These are phyloP conservation scores for Sebastes umbrosus DNA, from an alignment of 2,797 vertebrate species.

Conservation along the genomic window DNA sequence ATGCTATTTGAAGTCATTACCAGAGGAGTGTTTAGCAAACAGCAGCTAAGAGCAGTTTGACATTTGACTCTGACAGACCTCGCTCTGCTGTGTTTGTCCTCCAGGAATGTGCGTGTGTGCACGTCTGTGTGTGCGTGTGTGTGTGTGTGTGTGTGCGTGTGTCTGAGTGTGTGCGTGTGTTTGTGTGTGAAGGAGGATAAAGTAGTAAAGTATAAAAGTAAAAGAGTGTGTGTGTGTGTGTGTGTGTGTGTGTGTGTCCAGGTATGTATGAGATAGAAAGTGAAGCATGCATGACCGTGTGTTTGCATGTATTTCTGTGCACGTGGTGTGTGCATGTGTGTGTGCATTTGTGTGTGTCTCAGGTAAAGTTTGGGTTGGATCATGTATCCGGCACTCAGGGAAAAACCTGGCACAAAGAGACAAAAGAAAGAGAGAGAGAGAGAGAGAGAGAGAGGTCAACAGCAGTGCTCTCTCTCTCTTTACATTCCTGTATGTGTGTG, in stretches of 20 bases:
- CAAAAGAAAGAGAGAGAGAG: constrained; percentile 35
- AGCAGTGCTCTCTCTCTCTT: constrained; percentile 12
- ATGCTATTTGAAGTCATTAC: constrained; percentile 69
- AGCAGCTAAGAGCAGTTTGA: constrained; percentile 72
- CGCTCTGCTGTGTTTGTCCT: constrained; percentile 53
- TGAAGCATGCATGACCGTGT: background rate
- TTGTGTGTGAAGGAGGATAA: background rate
- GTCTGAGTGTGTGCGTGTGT: background rate
- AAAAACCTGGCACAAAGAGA: constrained; percentile 38
- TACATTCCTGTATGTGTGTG: background rate
- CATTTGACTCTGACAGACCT: constrained; percentile 70
- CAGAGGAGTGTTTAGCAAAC: constrained; percentile 75
- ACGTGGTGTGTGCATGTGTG: background rate
- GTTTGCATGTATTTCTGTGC: background rate
- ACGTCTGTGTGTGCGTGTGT: background rate
- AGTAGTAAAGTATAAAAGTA: background rate
- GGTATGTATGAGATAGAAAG: background rate
- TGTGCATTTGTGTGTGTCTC: background rate
- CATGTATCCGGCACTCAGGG: constrained; percentile 51
- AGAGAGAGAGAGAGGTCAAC: constrained; percentile 37
- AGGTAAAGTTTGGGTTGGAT: constrained; percentile 9
- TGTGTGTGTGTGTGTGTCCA: background rate
- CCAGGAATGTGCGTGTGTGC: constrained; percentile 35
- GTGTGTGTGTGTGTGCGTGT: background rate
- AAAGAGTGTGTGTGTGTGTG: no score